Evolutionary conservation across 2,797 vertebrate genomes (phyloP).

Genomic region (Notolabrus celidotus): DNA sequence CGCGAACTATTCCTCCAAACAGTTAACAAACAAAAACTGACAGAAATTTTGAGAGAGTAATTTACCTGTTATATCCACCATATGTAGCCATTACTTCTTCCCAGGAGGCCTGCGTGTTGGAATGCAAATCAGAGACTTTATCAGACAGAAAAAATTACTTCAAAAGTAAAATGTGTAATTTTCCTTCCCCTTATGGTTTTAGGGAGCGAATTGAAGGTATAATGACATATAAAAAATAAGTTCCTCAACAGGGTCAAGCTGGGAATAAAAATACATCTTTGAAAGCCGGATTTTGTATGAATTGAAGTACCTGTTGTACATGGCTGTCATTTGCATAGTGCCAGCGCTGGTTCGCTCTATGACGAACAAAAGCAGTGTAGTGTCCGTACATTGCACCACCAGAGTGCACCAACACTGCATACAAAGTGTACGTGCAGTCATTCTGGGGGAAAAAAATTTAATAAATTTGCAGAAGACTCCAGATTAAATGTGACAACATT

Average conservation of each 20-base stretch:
- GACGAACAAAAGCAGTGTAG: conserved; percentile 78
- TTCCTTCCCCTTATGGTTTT: no score
- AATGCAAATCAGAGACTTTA: conserved; percentile 9
- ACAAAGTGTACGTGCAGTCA: conserved; percentile 72
- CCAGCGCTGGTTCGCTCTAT: conserved; percentile 54
- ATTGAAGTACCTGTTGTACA: conserved; percentile 46
- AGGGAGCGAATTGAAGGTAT: no score
- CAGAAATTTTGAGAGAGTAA: background rate
- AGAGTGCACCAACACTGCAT: conserved; percentile 80
- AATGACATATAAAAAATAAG: no score
- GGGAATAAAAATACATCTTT: background rate
- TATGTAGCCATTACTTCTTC: conserved; percentile 58
- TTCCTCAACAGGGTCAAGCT: no score
- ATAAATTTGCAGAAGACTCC: background rate
- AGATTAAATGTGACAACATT: background rate
- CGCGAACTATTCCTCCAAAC: background rate
- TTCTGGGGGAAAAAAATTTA: conserved; percentile 53
- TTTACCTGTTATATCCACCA: conserved; percentile 51
- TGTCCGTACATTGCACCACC: conserved; percentile 69
- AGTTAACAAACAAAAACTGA: background rate
- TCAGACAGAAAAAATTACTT: background rate
- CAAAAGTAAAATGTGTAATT: background rate
- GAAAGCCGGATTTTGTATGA: background rate
- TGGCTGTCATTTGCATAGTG: conserved; percentile 73
- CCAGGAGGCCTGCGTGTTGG: conserved; percentile 69